Percentiles rank a stretch among this genome's conserved stretches.
Evolutionary conservation across 2,888 invertebrate species (phyloP).

Genomic region (Drosophila leonis): DNA sequence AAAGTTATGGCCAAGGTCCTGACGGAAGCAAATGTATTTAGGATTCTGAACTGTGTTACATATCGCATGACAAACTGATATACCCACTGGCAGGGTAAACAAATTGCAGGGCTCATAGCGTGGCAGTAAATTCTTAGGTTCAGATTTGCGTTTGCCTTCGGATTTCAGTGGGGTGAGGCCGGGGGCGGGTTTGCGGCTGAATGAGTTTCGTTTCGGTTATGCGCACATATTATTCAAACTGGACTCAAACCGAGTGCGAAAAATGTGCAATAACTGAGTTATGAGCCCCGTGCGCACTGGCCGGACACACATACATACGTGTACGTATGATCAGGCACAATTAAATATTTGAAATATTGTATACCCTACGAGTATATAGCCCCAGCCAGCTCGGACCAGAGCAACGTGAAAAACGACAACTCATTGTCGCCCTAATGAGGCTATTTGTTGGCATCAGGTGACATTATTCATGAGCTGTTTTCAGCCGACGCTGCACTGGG

Average conservation of each 20-base stretch:
- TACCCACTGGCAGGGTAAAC: background rate
- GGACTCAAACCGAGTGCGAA: background rate
- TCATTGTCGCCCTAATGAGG: slow-evolving; percentile 44
- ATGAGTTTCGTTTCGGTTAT: background rate
- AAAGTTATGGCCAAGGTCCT: background rate
- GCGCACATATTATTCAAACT: slow-evolving; percentile 9
- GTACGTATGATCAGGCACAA: background rate
- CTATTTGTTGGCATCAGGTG: slow-evolving; percentile 55
- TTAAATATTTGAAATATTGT: slow-evolving; percentile 14
- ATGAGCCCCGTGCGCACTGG: slow-evolving; percentile 9
- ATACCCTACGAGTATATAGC: slow-evolving; percentile 3
- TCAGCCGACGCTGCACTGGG: slow-evolving; percentile 3
- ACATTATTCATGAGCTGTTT: slow-evolving; percentile 52
- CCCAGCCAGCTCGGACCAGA: no score
- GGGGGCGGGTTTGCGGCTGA: background rate
- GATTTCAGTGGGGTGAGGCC: no score
- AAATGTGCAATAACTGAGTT: slow-evolving; percentile 13
- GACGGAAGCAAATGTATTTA: background rate
- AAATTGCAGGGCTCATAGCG: slow-evolving; percentile 2
- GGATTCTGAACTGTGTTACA: background rate
- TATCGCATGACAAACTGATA: background rate
- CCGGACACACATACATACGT: background rate
- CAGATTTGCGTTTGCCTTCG: slow-evolving; percentile 6
- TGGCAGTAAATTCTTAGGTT: slow-evolving; percentile 10
- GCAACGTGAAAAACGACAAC: slow-evolving; percentile 26